Evolutionary conservation across 2,113 vertebrate species (phyloP).

Genomic region (Acrocephalus arundinaceus): DNA sequence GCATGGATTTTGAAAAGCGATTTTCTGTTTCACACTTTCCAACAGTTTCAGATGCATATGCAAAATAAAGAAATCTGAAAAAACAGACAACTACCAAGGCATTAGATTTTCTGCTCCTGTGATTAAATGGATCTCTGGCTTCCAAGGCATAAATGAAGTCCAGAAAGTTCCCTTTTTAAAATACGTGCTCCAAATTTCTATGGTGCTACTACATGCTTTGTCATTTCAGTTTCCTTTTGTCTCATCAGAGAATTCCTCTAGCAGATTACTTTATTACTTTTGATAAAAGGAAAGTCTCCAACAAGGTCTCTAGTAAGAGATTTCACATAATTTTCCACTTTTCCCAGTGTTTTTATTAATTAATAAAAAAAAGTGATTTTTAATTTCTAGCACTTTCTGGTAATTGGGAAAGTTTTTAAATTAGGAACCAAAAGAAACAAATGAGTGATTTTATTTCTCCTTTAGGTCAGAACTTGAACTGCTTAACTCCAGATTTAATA

Average conservation of each 20-base stretch:
- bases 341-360: neutral
- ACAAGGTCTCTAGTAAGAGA: neutral
- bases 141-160: neutral
- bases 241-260: neutral
- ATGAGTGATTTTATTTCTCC: neutral
- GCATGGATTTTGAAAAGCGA: rapidly evolving
- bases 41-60: neutral
- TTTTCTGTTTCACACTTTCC: neutral
- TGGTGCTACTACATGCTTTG: neutral
- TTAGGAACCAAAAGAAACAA: neutral
- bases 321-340: neutral
- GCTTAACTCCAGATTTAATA: neutral
- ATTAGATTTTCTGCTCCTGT: neutral
- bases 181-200: neutral
- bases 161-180: neutral
- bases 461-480: neutral
- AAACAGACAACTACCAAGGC: neutral
- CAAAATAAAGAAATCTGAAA: neutral
- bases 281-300: neutral
- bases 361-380: neutral
- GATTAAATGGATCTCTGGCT: neutral
- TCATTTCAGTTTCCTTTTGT: neutral
- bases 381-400: neutral
- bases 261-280: neutral
- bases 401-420: neutral